Base-by-base conservation (phyloP, 2,888 invertebrate genomes). In the Drosophila phalerata region DNA sequence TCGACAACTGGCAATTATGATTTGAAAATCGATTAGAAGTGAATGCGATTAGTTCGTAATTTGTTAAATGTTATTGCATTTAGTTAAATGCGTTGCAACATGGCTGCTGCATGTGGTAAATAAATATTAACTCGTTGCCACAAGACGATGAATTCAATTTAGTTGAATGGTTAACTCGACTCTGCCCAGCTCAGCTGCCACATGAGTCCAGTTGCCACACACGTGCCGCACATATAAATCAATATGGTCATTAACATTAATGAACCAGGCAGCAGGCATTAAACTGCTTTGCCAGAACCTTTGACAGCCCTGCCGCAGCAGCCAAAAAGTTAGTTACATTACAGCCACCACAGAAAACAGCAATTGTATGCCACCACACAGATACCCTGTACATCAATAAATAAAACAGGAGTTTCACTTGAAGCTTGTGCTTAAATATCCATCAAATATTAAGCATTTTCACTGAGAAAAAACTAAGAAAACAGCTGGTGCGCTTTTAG, bases 161-260 rank as follows among this genome's bases (percentile, higher is more conserved):
- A 28, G 19, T 48, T 13, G 28, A 30, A 51, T 32, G 42, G 28
- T 2, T 37, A 48, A 58, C 25, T 58, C 15, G 30, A 48, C 45
- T 57, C 38, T 3, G 22, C 19, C 15, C 34, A 17, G n/a, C 9
- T 10, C 32, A 22, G 32, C 13, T 32, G 52, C 43, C 67, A 64
- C 52, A 64, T 61, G 55, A 63, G 67, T 58, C 61, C 32, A 75
- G 56, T 56, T 52, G 43, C 53, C 42, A 28, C 60, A 77, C 73
- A 77, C 75, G 78, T 73, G 78, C 75, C 75, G 38, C 60, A 69
- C 57, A 77, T 76, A 73, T 77, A 76, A 76, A 77, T 76, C 75
- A 77, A 76, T 76, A 69, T 34, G 69, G 64, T 77, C 73, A 76
- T 76, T 76, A 76, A 73, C 73, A 76, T 73, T 76, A 76, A 76